These are phyloP conservation scores for Globicephala melas DNA, from an alignment of 2,113 vertebrate genomes.

Conservation along the genomic window DNA sequence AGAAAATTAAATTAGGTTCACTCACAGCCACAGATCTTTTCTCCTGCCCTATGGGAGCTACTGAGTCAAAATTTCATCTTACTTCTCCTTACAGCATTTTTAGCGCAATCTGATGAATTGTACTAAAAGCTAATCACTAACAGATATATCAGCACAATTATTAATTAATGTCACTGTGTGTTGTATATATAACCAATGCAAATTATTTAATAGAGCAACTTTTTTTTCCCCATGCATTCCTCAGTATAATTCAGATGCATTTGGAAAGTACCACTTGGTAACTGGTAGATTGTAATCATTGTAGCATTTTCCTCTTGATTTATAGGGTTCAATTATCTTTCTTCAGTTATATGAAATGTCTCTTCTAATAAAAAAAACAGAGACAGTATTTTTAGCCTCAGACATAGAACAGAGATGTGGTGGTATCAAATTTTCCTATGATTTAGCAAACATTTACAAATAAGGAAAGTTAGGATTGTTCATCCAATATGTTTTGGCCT, in stretches of 20 bases:
- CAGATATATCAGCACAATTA: constrained; percentile 66
- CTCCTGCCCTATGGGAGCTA: not conserved
- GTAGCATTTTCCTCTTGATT: constrained; percentile 20
- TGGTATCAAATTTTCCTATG: constrained; percentile 32
- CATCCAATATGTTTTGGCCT: constrained; percentile 52
- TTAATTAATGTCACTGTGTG: constrained; percentile 74
- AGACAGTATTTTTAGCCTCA: constrained; percentile 41
- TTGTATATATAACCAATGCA: constrained; percentile 70
- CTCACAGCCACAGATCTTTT: not conserved
- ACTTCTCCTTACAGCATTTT: constrained; percentile 27
- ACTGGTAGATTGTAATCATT: not conserved
- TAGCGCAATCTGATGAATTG: constrained; percentile 64
- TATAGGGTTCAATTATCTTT: constrained; percentile 52
- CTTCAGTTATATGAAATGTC: constrained; percentile 13
- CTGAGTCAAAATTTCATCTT: constrained; percentile 57
- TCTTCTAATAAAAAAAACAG: constrained; percentile 48
- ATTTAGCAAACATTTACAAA: constrained; percentile 55
- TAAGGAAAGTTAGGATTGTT: constrained; percentile 51
- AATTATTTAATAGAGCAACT: constrained; percentile 38
- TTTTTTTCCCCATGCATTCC: not conserved
- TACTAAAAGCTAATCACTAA: constrained; percentile 69
- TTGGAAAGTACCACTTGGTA: constrained; percentile 26
- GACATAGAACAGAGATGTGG: constrained; percentile 28
- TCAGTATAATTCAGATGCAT: constrained; percentile 1
- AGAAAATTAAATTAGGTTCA: constrained; percentile 1